A percentile compares a stretch with the other conserved stretches of the same genome.
These are phyloP conservation scores for Clanis bilineata DNA, from an alignment of 2,888 invertebrate genomes.

Conservation along the genomic window DNA sequence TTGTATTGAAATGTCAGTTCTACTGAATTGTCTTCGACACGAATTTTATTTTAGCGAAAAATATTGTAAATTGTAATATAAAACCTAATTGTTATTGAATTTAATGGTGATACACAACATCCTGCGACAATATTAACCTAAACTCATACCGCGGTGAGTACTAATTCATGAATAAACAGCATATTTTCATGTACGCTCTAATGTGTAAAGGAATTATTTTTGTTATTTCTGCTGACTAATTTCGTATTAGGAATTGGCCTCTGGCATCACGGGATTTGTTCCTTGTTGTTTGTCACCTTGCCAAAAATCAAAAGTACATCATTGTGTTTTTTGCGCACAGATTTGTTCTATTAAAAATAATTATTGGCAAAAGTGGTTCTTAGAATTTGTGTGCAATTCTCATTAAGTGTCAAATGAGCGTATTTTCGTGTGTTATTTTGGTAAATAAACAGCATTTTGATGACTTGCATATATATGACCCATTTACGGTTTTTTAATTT, in stretches of 20 bases:
- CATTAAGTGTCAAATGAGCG: neutral
- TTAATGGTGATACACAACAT: neutral
- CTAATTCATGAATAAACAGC: neutral
- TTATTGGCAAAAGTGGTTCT: neutral
- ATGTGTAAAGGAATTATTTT: conserved; percentile 39
- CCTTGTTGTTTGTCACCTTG: conserved; percentile 34
- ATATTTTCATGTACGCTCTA: conserved; percentile 27
- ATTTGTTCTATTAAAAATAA: neutral
- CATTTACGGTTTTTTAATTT: neutral
- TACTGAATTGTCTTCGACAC: neutral
- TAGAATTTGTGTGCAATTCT: neutral
- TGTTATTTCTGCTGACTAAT: conserved; percentile 58
- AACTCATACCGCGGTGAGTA: neutral
- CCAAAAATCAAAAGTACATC: conserved; percentile 27
- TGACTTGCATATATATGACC: conserved; percentile 9
- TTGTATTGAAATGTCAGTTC: neutral
- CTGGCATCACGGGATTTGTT: conserved; percentile 26
- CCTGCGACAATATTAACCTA: too few relatives aligned
- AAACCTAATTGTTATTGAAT: neutral
- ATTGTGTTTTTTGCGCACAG: neutral
- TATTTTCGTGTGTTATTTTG: neutral
- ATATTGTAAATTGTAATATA: neutral
- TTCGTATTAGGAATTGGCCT: conserved; percentile 28
- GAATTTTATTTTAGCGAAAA: neutral
- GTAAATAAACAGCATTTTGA: neutral